These are phyloP conservation scores for Pseudoips prasinana DNA, from an alignment of 2,888 invertebrate genomes.

Conservation along the genomic window DNA sequence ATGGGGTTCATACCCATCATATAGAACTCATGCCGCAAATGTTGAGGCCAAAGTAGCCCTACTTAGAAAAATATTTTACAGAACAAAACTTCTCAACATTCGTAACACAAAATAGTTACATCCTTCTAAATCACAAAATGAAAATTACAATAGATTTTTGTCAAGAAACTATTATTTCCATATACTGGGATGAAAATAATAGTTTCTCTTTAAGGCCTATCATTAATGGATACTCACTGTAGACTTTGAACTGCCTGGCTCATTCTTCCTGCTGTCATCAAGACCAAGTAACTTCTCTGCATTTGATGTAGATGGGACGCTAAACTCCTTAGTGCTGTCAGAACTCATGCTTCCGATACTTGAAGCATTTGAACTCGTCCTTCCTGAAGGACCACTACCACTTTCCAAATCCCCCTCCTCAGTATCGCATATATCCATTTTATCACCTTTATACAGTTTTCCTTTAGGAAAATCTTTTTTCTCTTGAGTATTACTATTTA, in stretches of 20 bases:
- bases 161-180: no score
- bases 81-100: no score
- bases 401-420: constrained; percentile 50
- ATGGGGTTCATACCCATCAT: no score
- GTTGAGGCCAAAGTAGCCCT: no score
- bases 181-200: no score
- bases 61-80: no score
- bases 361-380: constrained; percentile 67
- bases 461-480: constrained; percentile 71
- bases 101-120: no score
- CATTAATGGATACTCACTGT: constrained; percentile 44
- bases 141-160: no score
- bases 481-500: constrained; percentile 60
- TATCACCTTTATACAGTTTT: constrained; percentile 66
- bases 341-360: constrained; percentile 66
- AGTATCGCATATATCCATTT: constrained; percentile 46
- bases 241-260: constrained; percentile 50
- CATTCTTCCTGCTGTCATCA: constrained; percentile 49
- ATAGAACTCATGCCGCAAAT: no score
- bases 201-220: not conserved
- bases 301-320: constrained; percentile 69
- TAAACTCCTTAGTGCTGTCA: constrained; percentile 62
- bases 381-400: constrained; percentile 51
- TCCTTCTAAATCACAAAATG: no score
- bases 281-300: constrained; percentile 69